Evolutionary conservation across 2,797 vertebrate genomes (phyloP), one percentile per base, ranked within the genome.

Genomic region (Enoplosus armatus): DNA sequence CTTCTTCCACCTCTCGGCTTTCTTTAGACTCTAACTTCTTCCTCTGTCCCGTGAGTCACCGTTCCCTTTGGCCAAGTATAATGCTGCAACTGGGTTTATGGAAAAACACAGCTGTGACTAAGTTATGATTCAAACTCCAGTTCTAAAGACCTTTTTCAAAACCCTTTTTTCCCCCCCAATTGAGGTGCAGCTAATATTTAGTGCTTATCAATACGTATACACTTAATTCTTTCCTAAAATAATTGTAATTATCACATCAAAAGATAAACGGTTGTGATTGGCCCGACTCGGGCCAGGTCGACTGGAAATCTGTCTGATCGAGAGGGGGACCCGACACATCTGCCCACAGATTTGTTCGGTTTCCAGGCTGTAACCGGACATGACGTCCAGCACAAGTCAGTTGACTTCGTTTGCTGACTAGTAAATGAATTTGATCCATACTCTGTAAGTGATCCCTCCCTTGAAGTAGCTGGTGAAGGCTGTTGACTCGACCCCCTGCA

Each of bases 391-490:
- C 12, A 29, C 18, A 43, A 59, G 45, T 12, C 10, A 20, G 14
- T 8, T 26, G 18, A 39, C 47, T 26, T 0, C 6, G 3, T 3
- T 37, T 11, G 37, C 8, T 14, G 26, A 45, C 5, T 3, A 64
- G 22, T 20, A 22, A n/a, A 47, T 54, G 22, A 53, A 27, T 35
- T 18, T 1, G 20, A 53, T 47, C 4, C 58, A 72, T 93, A 98
- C 97, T 95, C 97, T 96, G 89, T 98, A 98, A 45, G 96, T 98
- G 87, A 98, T 94, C 39, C 97, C 97, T 78, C 95, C 96, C 93
- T 96, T 98, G 92, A 98, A 98, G 90, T 97, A 97, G 77, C 96
- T 88, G 81, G 96, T 95, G 87, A 98, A 98, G n/a, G 95, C 93
- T 0, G 94, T 96, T 11, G 97, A 97, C 78, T 98, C 97, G 1